These are phyloP conservation scores for Euspilapteryx auroguttella DNA, from an alignment of 2,888 invertebrate species.

Conservation along the genomic window DNA sequence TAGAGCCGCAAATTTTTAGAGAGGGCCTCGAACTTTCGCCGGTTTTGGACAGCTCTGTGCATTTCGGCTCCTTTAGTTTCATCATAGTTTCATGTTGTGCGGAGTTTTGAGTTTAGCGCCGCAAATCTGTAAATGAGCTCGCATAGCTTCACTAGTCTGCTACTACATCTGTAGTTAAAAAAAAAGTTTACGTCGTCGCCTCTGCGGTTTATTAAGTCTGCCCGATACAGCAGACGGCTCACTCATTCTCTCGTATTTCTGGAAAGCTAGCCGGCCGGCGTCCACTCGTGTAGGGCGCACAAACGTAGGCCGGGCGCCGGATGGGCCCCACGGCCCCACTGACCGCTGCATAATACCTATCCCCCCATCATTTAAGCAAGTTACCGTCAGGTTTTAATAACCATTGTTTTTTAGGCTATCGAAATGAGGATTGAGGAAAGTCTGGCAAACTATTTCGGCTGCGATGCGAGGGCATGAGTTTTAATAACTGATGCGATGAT, in stretches of 20 bases:
- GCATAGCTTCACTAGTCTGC: too few species aligned
- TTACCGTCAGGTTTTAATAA: conserved; percentile 46
- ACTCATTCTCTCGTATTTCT: conserved; percentile 35
- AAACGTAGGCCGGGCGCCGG: too few species aligned
- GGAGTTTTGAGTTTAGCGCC: too few species aligned
- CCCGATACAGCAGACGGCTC: conserved; percentile 18
- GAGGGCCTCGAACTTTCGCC: conserved; percentile 9
- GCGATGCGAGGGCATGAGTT: not conserved
- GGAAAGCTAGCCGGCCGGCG: conserved; percentile 50
- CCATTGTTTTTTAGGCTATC: conserved; percentile 60
- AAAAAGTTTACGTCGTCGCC: not conserved
- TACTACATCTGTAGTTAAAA: not conserved
- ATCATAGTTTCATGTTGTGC: too few species aligned
- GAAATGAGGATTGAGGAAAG: conserved; percentile 49
- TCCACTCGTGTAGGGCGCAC: conserved; percentile 33
- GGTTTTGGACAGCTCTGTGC: not conserved
- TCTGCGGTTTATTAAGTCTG: conserved; percentile 12
- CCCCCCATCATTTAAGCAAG: conserved; percentile 30
- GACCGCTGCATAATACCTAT: conserved; percentile 14
- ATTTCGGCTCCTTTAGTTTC: too few species aligned
- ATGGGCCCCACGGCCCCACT: too few species aligned
- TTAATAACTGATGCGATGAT: too few species aligned
- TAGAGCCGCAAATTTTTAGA: conserved; percentile 32
- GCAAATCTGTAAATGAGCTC: too few species aligned
- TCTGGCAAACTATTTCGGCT: conserved; percentile 32